These are phyloP conservation scores for Cyprinella venusta DNA, from an alignment of 2,797 vertebrate genomes.

Conservation along the genomic window DNA sequence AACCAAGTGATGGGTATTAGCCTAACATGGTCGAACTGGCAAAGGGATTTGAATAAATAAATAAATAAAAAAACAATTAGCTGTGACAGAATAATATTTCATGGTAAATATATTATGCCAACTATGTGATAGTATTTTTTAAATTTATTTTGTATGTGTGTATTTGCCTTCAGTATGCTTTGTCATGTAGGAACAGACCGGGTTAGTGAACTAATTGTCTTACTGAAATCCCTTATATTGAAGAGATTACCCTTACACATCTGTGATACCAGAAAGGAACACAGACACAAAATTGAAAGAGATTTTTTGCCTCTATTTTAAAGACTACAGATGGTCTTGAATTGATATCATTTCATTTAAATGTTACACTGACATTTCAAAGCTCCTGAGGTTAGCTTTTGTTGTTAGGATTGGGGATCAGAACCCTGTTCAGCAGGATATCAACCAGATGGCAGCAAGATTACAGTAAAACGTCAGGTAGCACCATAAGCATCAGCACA, in stretches of 20 bases:
- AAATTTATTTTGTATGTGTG: neutral
- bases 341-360: neutral
- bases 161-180: neutral
- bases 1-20: neutral
- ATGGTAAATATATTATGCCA: neutral
- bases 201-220: conserved; percentile 71
- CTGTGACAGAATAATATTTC: neutral
- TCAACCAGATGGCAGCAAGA: conserved; percentile 69
- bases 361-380: neutral
- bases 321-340: neutral
- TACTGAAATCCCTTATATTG: conserved; percentile 73
- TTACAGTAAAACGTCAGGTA: conserved; percentile 65
- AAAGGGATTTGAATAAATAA: neutral
- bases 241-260: conserved; percentile 70
- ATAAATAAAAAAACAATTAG: neutral
- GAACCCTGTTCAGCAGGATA: conserved; percentile 39
- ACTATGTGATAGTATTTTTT: neutral
- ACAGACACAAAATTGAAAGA: neutral
- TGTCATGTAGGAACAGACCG: conserved; percentile 41
- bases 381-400: neutral
- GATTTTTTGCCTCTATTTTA: neutral
- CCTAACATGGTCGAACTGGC: neutral
- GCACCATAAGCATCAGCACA: conserved; percentile 48
- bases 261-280: conserved; percentile 55
- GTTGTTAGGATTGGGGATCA: conserved; percentile 6